Percentiles rank a stretch among this genome's conserved stretches.
Conservation (phyloP, 2,797 vertebrate species). For the Chiloscyllium punctatum region DNA sequence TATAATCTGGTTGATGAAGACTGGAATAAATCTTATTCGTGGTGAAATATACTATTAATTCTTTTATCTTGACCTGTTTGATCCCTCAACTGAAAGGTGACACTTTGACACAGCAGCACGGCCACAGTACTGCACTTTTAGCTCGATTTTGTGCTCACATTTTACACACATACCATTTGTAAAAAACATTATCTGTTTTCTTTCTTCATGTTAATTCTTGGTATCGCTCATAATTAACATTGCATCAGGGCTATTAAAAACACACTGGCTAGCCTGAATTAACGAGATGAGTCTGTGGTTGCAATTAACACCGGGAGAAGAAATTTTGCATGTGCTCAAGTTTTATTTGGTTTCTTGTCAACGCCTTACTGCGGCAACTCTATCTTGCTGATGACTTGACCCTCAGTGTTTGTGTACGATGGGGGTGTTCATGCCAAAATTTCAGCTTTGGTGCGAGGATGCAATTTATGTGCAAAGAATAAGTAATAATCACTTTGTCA, state of each 20-base stretch:
- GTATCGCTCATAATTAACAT: background rate
- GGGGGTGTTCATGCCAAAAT: background rate
- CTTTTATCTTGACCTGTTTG: no score
- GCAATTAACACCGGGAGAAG: background rate
- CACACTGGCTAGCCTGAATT: background rate
- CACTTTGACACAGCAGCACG: background rate
- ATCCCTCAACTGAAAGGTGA: background rate
- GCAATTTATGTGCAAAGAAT: background rate
- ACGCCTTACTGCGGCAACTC: background rate
- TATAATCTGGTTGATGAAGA: background rate
- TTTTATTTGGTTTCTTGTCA: slow-evolving; percentile 18
- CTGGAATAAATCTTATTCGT: background rate
- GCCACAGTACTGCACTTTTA: background rate
- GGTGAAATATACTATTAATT: no score
- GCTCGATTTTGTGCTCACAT: background rate
- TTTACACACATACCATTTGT: background rate
- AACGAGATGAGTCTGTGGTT: background rate
- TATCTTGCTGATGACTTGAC: background rate
- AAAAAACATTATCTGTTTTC: background rate
- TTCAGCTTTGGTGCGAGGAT: background rate
- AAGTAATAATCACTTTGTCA: background rate
- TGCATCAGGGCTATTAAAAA: background rate
- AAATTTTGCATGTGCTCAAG: background rate
- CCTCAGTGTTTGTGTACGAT: background rate
- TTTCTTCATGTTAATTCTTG: background rate